Base-by-base conservation (phyloP, 2,113 vertebrate species). In the Tyrannus savana region DNA sequence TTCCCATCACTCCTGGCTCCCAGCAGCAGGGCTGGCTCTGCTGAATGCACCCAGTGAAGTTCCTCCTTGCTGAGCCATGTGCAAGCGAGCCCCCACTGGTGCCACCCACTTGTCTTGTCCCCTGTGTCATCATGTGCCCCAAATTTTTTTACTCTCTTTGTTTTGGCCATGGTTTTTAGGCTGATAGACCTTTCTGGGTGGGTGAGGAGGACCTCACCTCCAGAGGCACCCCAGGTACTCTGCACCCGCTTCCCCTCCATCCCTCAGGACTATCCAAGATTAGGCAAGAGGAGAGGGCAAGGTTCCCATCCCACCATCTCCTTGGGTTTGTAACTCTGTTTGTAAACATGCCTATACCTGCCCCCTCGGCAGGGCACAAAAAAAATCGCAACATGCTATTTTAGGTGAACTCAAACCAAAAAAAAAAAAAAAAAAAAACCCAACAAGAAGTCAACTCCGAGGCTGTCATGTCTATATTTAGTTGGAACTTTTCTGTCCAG, bases 381-480 rank as follows among this genome's bases (percentile, higher is more conserved):
- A n/a, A 56, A 66, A 64, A 9, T 24, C 35, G 33, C 79, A 71
- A 17, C 35, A 37, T 30, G 8, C 93, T 98, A 97, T 97, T 97
- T 98, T 96, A 93, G 96, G 91, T 87, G 83, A 97, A 95, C 72
- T 87, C 72, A 77, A 64, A 44, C 16, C 18, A 42, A n/a, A 39
- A 55, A 25, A 52, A 52, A 28, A 25, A 52, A 52, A 28, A 35
- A 89, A 42, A 8, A 33, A 37, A 39, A 39, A 55, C 25, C 12
- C 64, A 39, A 79, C 62, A 37, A 89, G 37, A 94, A 93, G 96
- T 92, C 73, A 92, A 91, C 56, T 52, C 92, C 4, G 16, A 92
- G 95, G 77, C 97, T 96, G 95, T 96, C 95, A 95, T 87, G 95
- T 96, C 97, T 98, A 98, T 98, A 98, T 98, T 98, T 98, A 98